Base-by-base conservation (phyloP, 2,888 invertebrate genomes). In the Brenthis hecate region DNA sequence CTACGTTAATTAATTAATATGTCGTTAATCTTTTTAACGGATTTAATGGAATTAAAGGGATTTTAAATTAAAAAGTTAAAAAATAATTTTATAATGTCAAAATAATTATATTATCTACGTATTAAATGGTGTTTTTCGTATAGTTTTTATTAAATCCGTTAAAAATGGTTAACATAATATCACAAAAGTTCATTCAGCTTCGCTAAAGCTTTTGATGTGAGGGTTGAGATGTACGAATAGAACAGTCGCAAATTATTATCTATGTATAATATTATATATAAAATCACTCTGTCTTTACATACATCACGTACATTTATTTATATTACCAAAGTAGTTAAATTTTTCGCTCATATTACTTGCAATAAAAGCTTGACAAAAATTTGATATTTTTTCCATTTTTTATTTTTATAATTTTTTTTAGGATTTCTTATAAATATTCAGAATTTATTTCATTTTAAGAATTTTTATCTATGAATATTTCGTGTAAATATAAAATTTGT, bases 171-270 rank as follows among this genome's bases (percentile, higher is more conserved):
- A 32, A 48, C 32, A 50, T 50, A 50, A 16, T 8, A 28, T 60
- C 28, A 16, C 28, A 32, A 32, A 23, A 23, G 4, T n/a, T n/a
- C 6, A 50, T n/a, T n/a, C 2, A 50, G 60, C 60, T 50, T 60
- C 28, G 60, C 60, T 60, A n/a, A 60, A 60, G 60, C 60, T 60
- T 60, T 50, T 50, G 16, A 50, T 50, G 50, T 60, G 60, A 28
- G 13, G n/a, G 11, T n/a, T 11, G 16, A n/a, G 11, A 50, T 32
- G n/a, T 13, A 8, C 13, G n/a, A 8, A 60, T 28, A 50, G 60
- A 32, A 60, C n/a, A 60, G 60, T 50, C 16, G 50, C 60, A 50
- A 60, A 60, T 56, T 43, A 11, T 8, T 43, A 43, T 43, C 36
- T 43, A 50, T 60, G 13, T 48, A 1, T 6, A 6, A 32, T n/a